Base-by-base conservation (phyloP, 1,140 invertebrate genomes). In the Drosophila kurseongensis region DNA sequence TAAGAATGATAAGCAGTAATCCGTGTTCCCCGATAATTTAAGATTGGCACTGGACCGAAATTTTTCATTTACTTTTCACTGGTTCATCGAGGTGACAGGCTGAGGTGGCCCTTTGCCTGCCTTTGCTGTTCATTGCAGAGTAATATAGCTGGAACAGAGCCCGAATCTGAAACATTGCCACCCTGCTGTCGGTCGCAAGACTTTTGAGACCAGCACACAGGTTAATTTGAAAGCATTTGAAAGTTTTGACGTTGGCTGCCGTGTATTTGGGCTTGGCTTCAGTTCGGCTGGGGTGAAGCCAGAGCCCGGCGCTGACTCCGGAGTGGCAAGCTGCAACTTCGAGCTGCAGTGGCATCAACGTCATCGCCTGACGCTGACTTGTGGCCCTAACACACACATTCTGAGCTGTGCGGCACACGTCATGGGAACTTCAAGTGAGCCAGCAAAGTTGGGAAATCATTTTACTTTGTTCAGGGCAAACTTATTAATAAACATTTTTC, bases 181-280 rank as follows among this genome's bases (percentile, higher is more conserved):
- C 41, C 52, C 13, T 16, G 32, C 18, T 54, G 38, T 23, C 60
- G 58, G 60, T 35, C 29, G 41, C 57, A 40, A 12, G 58, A 42
- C 45, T 61, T 50, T 71, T 47, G 62, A 61, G 75, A 65, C 48
- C 18, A 50, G 56, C 79, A 58, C 73, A 52, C 68, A 74, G 67
- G 72, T 65, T 88, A 83, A 89, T 89, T 89, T 88, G 68, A 83
- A 76, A 83, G 83, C 84, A 83, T 89, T 86, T 80, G 35, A 69
- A 80, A 89, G 84, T 88, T 88, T 80, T 89, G 84, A 79, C 76
- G 75, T 77, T 35, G 36, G 78, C 68, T 60, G 32, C 51, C 47
- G 32, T 44, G 41, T 38, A 56, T 67, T 41, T 59, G 36, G 23
- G 42, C 9, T 44, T 40, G 29, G 41, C 32, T 58, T 18, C 16